These are phyloP conservation scores for Scaeva pyrastri DNA, from an alignment of 2,888 invertebrate genomes.

Conservation along the genomic window DNA sequence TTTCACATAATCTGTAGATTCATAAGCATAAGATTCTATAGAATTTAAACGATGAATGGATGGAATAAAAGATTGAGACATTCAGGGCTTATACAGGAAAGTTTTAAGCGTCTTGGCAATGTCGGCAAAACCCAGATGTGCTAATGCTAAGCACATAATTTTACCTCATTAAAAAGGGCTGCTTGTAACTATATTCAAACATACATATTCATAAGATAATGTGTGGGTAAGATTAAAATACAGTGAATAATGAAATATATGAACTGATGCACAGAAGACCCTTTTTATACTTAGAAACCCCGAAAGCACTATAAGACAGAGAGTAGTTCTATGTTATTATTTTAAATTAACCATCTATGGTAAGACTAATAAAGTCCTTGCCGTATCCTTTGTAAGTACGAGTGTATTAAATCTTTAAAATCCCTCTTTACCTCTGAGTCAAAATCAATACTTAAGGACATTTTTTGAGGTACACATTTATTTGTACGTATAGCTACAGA, in stretches of 20 bases:
- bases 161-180: not conserved
- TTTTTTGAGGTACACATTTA: not conserved
- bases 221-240: not conserved
- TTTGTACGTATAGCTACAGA: not conserved
- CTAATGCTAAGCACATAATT: not conserved
- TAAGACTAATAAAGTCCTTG: slow-evolving; percentile 10
- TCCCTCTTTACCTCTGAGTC: not conserved
- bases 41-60: no score
- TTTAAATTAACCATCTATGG: not conserved
- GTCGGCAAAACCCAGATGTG: no score
- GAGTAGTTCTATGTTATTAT: not conserved
- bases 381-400: not conserved
- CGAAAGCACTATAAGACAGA: not conserved
- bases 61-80: no score
- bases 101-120: no score
- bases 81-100: no score
- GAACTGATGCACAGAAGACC: not conserved
- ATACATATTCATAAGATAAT: not conserved
- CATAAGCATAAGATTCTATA: no score
- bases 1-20: no score
- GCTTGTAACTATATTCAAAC: not conserved
- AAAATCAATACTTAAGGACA: not conserved
- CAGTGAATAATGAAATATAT: not conserved
- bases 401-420: not conserved
- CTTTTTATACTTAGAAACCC: no score